Base-by-base conservation (phyloP, 2,113 vertebrate species). In the Passer montanus region DNA sequence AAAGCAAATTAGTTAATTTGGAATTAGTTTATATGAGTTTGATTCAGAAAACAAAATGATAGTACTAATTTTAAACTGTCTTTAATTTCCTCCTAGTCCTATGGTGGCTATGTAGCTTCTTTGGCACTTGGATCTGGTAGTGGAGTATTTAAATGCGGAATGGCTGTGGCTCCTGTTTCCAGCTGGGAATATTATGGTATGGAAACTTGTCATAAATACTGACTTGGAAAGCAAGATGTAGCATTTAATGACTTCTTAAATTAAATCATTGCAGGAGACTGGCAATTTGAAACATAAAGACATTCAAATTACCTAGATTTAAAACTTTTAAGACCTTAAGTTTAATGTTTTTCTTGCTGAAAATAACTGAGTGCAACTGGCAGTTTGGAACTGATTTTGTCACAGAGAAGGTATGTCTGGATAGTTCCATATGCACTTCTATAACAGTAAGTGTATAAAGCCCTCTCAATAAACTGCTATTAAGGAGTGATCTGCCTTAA, bases 171-270 rank as follows among this genome's bases (percentile, higher is more conserved):
- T 95, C 99, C 99, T 24, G 99, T 99, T 80, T 99, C 99, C 93
- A 99, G 99, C 95, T 99, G 99, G 99, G 98, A 99, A 94, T 99
- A 99, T 98, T 99, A 99, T 30, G 99, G 99, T 99, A 98, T 95
- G 99, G 90, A 96, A 97, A 79, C 46, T 96, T 94, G 73, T 96
- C 56, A 94, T 94, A 93, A 97, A 97, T 72, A 49, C 87, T 96
- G 82, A 74, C 83, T 66, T 94, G 77, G 94, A 98, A 92, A 96
- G 93, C 66, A 91, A 78, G 55, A 89, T 89, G 89, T 90, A 94
- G 89, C 68, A 89, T 89, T 87, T 96, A 96, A 95, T 95, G 81
- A 85, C 81, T 97, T 94, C 94, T 83, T 96, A 95, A 95, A 95
- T 96, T 58, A 96, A 90, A 88, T 96, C 85, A 63, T 69, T 84